Evolutionary conservation across 2,888 invertebrate species (phyloP), one percentile per base, ranked within the genome.

Genomic region (Camptogramma bilineatum): DNA sequence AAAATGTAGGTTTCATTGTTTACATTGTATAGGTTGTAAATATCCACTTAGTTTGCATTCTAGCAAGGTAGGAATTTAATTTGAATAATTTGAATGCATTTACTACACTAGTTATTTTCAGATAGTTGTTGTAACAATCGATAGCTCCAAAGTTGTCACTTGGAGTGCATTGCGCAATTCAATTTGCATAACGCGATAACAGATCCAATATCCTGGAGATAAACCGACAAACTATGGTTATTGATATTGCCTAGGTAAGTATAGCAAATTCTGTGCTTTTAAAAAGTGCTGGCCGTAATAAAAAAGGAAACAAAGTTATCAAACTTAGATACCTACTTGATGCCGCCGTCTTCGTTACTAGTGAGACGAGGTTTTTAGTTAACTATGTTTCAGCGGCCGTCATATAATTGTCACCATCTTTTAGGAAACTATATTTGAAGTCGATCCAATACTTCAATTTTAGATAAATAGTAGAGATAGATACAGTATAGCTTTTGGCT

Each of bases 181-280:
- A 83, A 87, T 87, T 87, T 86, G 83, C 85, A 87, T 86, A 84
- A 66, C 64, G 69, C 78, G 78, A 82, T 84, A 82, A 76, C 79
- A 75, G 75, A 77, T 73, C 77, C 80, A 81, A 82, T 85, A 82
- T 76, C 79, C 79, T 68, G 61, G 71, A 77, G 75, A 78, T 78
- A 74, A 72, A 71, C 73, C 70, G 64, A 64, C 65, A 50, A 65
- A 66, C 71, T 76, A 72, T 74, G 64, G 72, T 69, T 69, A 67
- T 67, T 70, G 64, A 56, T 68, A 69, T 63, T 62, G 56, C 48
- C 56, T 59, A 19, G 51, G 60, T 66, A 62, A 39, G 28, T 4
- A 21, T 4, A 16, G 18, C 9, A 50, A 9, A 46, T 42, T 19
- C 9, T 48, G 13, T 4, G 10, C 17, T n/a, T 18, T 18, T 10